Base-by-base conservation (phyloP, 2,113 vertebrate species). In the Dipodomys spectabilis region DNA sequence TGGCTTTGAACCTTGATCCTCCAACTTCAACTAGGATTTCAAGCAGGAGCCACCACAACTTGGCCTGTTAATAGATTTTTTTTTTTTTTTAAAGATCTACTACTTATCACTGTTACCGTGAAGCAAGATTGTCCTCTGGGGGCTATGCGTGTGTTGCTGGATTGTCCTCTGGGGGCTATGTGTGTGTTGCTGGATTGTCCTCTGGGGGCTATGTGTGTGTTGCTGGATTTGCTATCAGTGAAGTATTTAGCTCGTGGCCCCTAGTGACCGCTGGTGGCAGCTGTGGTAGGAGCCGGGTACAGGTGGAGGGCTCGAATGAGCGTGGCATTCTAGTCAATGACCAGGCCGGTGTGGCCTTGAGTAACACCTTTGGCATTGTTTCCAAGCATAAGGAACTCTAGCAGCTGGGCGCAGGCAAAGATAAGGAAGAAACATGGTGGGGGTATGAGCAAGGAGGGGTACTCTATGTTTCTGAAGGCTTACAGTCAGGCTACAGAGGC, bases 131-230 rank as follows among this genome's bases (percentile, higher is more conserved):
- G 18, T 7, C 20, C n/a, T n/a, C n/a, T 27, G 53, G 45, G 49
- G 30, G 1, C 4, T 2, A 0, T 0, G 53, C 2, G 2, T 2
- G 1, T 65, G 6, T 64, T 0, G 0, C 22, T 18, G 5, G 87
- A n/a, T 27, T 73, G n/a, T n/a, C n/a, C n/a, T n/a, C n/a, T 27
- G 53, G 45, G 49, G 30, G 1, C 4, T 2, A 0, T 0, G 53
- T 2, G 2, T 2, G 1, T 65, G 6, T 64, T 0, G 0, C 22
- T 18, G 5, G 87, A n/a, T 27, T 73, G n/a, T n/a, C n/a, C n/a
- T n/a, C n/a, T 27, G 53, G 45, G 49, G 30, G 1, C 4, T 2
- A 0, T 0, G 53, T 2, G 2, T 2, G 1, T 65, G 6, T 64
- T 0, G 0, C 22, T 18, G 5, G 87, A n/a, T 27, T 73, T 4